These are phyloP conservation scores for Sternarchorhynchus goeldii DNA, from an alignment of 2,797 vertebrate genomes.

Conservation along the genomic window DNA sequence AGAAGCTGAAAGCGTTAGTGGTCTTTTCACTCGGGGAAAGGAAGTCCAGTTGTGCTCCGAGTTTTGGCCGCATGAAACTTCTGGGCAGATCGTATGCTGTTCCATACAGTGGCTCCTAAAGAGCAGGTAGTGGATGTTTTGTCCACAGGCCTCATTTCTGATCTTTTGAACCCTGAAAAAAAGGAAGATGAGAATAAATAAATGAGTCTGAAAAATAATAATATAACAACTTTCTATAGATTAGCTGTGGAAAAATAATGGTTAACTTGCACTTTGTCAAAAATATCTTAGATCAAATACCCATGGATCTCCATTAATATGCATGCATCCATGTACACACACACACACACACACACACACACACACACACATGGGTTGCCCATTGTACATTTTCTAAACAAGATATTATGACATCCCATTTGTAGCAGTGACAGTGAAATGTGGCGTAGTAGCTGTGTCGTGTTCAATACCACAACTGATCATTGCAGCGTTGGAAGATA, in stretches of 20 bases:
- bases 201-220: no score
- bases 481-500: no score
- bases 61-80: conserved; percentile 34
- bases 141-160: conserved; percentile 33
- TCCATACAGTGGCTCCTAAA: conserved; percentile 26
- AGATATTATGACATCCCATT: no score
- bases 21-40: conserved; percentile 29
- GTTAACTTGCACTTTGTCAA: conserved; percentile 28
- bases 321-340: background rate
- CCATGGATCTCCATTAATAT: background rate
- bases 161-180: conserved; percentile 41
- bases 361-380: no score
- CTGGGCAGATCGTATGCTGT: conserved; percentile 30
- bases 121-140: conserved; percentile 27
- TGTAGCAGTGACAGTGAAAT: no score
- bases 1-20: background rate
- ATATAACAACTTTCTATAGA: conserved; percentile 19
- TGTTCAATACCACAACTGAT: no score
- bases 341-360: conserved; percentile 23
- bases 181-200: conserved; percentile 32
- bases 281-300: conserved; percentile 49
- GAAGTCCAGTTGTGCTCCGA: conserved; percentile 27
- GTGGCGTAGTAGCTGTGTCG: no score
- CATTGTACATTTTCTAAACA: no score
- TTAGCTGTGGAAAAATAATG: conserved; percentile 21